Percentiles rank a stretch among this genome's conserved stretches.
Conservation (phyloP, 2,113 vertebrate genomes). For the Mionectes macconnelli region DNA sequence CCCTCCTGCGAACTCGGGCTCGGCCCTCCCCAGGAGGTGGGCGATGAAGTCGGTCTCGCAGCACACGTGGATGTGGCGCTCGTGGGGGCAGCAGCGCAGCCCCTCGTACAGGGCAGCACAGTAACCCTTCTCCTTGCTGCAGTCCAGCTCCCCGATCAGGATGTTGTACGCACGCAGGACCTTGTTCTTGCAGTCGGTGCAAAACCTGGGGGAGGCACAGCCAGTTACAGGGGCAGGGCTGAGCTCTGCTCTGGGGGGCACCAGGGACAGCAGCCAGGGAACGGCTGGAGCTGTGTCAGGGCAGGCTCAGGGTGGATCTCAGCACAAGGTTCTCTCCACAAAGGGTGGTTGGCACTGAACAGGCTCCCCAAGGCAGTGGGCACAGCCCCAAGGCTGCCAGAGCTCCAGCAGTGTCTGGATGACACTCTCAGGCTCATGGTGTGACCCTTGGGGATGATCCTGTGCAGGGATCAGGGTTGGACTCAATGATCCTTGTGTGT, state of each 20-base stretch:
- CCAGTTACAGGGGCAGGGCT: neutral
- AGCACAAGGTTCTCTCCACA: neutral
- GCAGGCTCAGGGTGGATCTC: neutral
- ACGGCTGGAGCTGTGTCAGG: neutral
- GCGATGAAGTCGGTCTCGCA: constrained; percentile 97
- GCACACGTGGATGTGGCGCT: constrained; percentile 94
- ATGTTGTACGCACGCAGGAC: constrained; percentile 95
- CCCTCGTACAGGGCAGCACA: constrained; percentile 94
- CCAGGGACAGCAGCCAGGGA: neutral
- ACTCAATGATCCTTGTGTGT: neutral
- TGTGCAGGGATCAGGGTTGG: neutral
- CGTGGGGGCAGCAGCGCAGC: constrained; percentile 92
- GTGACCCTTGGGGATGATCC: neutral
- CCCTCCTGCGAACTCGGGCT: constrained; percentile 95
- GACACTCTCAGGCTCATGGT: neutral
- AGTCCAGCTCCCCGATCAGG: constrained; percentile 92
- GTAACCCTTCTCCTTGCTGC: constrained; percentile 94
- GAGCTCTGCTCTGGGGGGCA: neutral
- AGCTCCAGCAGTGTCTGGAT: neutral
- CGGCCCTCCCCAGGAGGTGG: constrained; percentile 91
- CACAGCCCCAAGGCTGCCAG: neutral
- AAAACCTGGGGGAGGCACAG: constrained; percentile 79
- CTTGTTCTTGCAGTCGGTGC: constrained; percentile 97
- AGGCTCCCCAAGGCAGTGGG: neutral
- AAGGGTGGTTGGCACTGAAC: neutral